Base-by-base conservation (phyloP, 1,140 invertebrate genomes). In the Ceratosolen solmsi region DNA sequence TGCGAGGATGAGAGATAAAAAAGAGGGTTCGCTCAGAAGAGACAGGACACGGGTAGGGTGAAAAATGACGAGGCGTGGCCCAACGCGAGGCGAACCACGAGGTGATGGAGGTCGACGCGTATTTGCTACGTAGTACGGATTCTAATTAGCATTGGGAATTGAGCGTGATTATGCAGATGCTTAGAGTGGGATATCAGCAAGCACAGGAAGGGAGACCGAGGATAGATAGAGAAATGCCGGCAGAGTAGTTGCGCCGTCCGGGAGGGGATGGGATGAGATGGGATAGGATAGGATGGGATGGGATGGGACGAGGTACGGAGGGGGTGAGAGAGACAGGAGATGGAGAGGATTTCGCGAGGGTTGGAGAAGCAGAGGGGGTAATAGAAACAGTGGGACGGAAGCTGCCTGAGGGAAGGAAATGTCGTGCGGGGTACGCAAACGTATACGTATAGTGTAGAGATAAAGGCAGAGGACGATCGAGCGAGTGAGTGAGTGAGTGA, bases 81-180 rank as follows among this genome's bases (percentile, higher is more conserved):
- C 84, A 15, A 71, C 22, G 70, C 25, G 73, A 58, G 25, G 36
- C 68, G 54, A 58, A 74, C 58, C 38, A 72, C 65, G 82, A 87
- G 84, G 85, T 88, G 85, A 89, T 81, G 84, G 84, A 85, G 87
- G 86, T 87, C 83, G 86, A 88, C 86, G 86, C 38, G 86, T 86
- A 88, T 87, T 88, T 86, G 87, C 86, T 85, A 85, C 85, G 85
- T 87, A 86, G 86, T 84, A 83, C 82, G 86, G 87, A 87, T 87
- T 89, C 88, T 90, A 90, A 90, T 90, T 91, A 90, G 90, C 89
- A 90, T 89, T 88, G 87, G 89, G 88, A 90, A 90, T 90, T 88
- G 85, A 85, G 86, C 85, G 87, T 90, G 87, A 91, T 90, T 90
- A 90, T 91, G 89, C 88, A 89, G 86, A 90, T 89, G 89, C 86